These are phyloP conservation scores for Invenusta paracnida DNA, from an alignment of 2,888 invertebrate species.

Conservation along the genomic window DNA sequence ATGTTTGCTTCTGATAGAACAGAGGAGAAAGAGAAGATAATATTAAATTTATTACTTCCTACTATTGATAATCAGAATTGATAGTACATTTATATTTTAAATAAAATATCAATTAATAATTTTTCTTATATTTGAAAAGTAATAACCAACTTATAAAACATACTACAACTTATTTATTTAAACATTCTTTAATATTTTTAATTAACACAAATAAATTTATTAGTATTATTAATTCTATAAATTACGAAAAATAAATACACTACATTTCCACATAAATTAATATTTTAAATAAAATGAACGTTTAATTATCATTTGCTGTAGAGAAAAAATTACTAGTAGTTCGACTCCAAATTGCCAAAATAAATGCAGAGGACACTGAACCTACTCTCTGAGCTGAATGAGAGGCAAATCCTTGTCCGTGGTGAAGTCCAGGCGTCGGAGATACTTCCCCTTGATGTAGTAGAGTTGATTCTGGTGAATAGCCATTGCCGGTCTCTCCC, in stretches of 20 bases:
- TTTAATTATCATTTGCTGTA: neutral
- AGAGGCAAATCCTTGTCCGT: conserved; percentile 85
- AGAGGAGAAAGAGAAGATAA: neutral
- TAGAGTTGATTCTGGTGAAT: conserved; percentile 80
- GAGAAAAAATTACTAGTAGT: neutral
- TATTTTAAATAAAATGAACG: neutral
- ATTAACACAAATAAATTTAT: no score
- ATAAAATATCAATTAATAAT: no score
- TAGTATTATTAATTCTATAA: no score
- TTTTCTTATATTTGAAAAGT: no score
- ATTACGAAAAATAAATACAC: no score
- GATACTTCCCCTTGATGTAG: conserved; percentile 86
- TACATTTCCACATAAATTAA: no score
- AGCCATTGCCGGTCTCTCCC: conserved; percentile 81
- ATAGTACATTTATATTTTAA: no score
- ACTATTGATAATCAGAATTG: no score
- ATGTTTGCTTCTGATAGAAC: neutral
- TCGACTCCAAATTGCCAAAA: neutral
- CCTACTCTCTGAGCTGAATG: conserved; percentile 77
- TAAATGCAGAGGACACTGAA: neutral
- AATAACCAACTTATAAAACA: no score
- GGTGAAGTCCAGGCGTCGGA: conserved; percentile 84
- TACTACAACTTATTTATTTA: no score
- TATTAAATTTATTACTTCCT: no score
- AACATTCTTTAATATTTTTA: no score